Evolutionary conservation across 2,888 invertebrate species (phyloP), one percentile per base, ranked within the genome.

Genomic region (Tetragonisca angustula): DNA sequence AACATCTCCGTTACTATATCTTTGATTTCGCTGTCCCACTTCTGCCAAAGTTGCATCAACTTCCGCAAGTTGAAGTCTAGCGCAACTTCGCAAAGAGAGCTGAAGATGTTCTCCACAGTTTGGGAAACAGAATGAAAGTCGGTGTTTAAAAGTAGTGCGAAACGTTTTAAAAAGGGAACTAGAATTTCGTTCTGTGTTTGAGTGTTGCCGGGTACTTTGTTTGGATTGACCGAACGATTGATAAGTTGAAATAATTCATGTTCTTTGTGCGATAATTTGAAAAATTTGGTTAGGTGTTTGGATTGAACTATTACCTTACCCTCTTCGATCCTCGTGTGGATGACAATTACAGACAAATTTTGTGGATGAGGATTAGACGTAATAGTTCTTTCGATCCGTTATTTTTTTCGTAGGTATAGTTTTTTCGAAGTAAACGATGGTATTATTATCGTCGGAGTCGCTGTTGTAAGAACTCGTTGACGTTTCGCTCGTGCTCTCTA

Each of bases 221-320:
- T n/a, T n/a, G n/a, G n/a, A n/a, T n/a, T n/a, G 0, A 3, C 54
- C 19, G 24, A 27, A n/a, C 2, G 32, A 2, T 19, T 1, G 64
- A 3, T n/a, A 0, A 21, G n/a, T 27, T 1, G 17, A 2, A 11
- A 1, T 5, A 49, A 11, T n/a, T 43, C 6, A 0, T 9, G 0
- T 24, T 50, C 3, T 0, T n/a, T 24, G 49, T 13, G 65, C 1
- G n/a, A 32, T 0, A 78, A 1, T n/a, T 59, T 72, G 2, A 4
- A 5, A 9, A 19, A 65, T 1, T 43, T 59, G 4, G 1, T 19
- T 4, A 13, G 2, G 0, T 4, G n/a, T 2, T 1, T 49, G 0
- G 65, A 65, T n/a, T 19, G 6, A 2, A 43, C 15, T 0, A 27
- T 56, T 6, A 21, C 4, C 1, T 2, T 2, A 0, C 24, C 67